Conservation (phyloP, 2,797 vertebrate species). For the Smutsia gigantea region DNA sequence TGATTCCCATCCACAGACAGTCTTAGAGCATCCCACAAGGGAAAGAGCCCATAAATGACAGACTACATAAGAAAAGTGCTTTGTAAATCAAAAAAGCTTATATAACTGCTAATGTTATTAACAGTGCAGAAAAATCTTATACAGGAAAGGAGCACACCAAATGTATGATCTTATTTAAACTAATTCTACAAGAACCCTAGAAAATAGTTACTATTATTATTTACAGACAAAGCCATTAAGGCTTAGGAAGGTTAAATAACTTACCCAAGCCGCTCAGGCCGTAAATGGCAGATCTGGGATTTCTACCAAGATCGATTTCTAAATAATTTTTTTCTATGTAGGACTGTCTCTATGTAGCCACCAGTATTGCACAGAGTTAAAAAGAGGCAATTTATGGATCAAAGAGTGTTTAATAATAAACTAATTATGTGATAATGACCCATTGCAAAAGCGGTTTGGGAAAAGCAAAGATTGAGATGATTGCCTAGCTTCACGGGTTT, state of each 20-base stretch:
- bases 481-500: background rate
- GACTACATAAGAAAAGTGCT: background rate
- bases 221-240: background rate
- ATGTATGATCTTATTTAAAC: background rate
- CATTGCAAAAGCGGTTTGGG: background rate
- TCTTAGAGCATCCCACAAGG: background rate
- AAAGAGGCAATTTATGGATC: background rate
- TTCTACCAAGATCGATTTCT: conserved; percentile 22
- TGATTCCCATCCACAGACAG: background rate
- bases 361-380: background rate
- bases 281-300: background rate
- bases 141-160: background rate
- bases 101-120: conserved; percentile 1
- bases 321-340: background rate
- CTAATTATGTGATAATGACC: background rate
- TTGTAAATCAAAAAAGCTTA: background rate
- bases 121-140: background rate
- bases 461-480: background rate
- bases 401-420: background rate
- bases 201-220: background rate
- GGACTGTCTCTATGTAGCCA: background rate
- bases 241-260: background rate
- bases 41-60: background rate
- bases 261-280: background rate
- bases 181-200: background rate